Evolutionary conservation across 2,888 invertebrate genomes (phyloP).

Genomic region (Willowsia nigromaculata): DNA sequence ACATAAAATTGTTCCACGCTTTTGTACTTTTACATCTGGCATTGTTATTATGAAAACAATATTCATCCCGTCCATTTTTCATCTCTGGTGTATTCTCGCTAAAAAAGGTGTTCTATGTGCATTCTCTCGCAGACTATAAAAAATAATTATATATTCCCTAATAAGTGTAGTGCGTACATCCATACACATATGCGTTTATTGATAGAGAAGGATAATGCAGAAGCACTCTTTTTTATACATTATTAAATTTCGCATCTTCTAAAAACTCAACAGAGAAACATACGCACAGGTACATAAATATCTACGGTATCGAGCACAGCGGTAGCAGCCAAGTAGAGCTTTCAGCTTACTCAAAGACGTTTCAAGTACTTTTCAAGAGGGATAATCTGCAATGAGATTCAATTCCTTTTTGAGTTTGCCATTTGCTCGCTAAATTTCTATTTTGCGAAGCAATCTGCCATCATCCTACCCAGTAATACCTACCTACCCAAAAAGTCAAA

Average conservation of each 20-base stretch:
- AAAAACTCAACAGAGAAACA: neutral
- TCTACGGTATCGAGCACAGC: neutral
- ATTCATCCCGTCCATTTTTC: conserved; percentile 5
- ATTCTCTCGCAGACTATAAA: neutral
- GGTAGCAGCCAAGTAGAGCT: too few species aligned
- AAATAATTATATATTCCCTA: too few species aligned
- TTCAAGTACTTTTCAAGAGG: neutral
- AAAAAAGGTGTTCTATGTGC: conserved; percentile 26
- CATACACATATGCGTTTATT: neutral
- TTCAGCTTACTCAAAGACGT: neutral
- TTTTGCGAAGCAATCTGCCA: neutral
- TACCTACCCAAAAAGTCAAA: conserved; percentile 13
- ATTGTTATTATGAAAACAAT: conserved; percentile 36
- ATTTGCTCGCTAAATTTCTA: neutral
- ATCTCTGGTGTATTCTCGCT: conserved; percentile 9
- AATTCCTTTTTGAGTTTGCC: conserved; percentile 32
- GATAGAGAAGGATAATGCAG: too few species aligned
- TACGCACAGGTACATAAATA: neutral
- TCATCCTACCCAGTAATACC: neutral
- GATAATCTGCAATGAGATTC: neutral
- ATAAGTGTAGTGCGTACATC: neutral
- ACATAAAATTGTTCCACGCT: conserved; percentile 48
- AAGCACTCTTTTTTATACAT: too few species aligned
- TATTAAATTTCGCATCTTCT: neutral
- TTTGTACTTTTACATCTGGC: neutral